Base-by-base conservation (phyloP, 1,140 invertebrate genomes). In the Apis dorsata region DNA sequence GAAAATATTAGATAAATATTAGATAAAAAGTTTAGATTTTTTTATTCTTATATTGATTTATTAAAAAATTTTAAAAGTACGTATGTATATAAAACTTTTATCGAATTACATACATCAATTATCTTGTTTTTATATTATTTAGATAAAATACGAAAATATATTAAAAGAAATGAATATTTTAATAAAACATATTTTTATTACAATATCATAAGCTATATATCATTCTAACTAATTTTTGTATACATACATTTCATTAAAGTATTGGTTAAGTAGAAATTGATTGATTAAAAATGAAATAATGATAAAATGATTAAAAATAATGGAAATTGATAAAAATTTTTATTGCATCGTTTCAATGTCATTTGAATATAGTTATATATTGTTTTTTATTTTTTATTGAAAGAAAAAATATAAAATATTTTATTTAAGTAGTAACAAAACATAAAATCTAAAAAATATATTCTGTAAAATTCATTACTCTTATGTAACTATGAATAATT, bases 281-380 rank as follows among this genome's bases (percentile, higher is more conserved):
- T 28, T 12, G 66, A 69, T 10, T 59, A 34, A 34, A 34, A 44
- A 44, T 44, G 34, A 44, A 44, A 44, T 44, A 44, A 44, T 44
- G 34, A 44, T 44, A 44, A 44, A 44, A 7, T 44, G 34, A 44
- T 44, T 7, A 44, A 44, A 44, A 44, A 15, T n/a, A 55, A 72
- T 55, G 24, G 11, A 74, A 4, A 24, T 70, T 19, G n/a, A 21
- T 8, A 17, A 59, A 24, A 79, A 49, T 57, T 49, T 73, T 11
- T 44, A 5, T n/a, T 63, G 24, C 13, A 19, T 72, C n/a, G 12
- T 55, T 63, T 63, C 55, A 80, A 53, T 80, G 49, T 80, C 21
- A 49, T 49, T n/a, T 49, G 21, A 70, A 55, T 44, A 55, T 28
- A 73, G 55, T 55, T 65, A 13, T 19, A 44, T 8, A 21, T 59